Evolutionary conservation across 2,113 vertebrate species (phyloP), one percentile per base, ranked within the genome.

Genomic region (Ammodytes marinus): DNA sequence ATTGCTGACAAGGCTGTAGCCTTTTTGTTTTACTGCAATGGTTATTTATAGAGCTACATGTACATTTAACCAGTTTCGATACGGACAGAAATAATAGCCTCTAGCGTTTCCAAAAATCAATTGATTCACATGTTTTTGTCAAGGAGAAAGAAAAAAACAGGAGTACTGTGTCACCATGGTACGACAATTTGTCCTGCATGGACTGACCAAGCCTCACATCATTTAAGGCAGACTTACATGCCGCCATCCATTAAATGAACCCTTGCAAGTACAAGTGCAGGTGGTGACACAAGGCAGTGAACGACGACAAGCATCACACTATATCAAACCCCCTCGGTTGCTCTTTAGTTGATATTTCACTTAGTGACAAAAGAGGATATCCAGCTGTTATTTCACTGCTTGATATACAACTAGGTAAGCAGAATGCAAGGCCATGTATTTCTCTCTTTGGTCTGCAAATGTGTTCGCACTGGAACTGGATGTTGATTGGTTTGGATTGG

Each of bases 1-100:
- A 79, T 77, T 77, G 54, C 61, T 92, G 93, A 94, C 93, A 91
- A 89, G 92, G 93, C 84, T 83, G 60, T 61, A 89, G 86, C 92
- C 91, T 90, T 52, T 27, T 88, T 80, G 73, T 88, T 79, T 82
- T 75, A 74, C 39, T 63, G 75, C 74, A 58, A 77, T 3, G 15
- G 74, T 69, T 92, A 91, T 93, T 93, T 91, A 86, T 92, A 89
- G 89, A 86, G 73, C 53, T 75, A n/a, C 15, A 89, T 85, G 74
- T 78, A 85, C 86, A 87, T 80, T 37, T 63, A 67, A 42, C 37
- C 60, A 39, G 47, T 80, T 71, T 13, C 13, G 19, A 47, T 53
- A 82, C 77, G 73, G 46, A 54, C 27, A 74, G 67, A 82, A 54
- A 82, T 27, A 50, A 54, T 58, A 79, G 63, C n/a, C 57, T 68